A percentile compares a stretch with the other conserved stretches of the same genome.
Conservation (phyloP, 2,888 invertebrate genomes). For the Tipula helvola region DNA sequence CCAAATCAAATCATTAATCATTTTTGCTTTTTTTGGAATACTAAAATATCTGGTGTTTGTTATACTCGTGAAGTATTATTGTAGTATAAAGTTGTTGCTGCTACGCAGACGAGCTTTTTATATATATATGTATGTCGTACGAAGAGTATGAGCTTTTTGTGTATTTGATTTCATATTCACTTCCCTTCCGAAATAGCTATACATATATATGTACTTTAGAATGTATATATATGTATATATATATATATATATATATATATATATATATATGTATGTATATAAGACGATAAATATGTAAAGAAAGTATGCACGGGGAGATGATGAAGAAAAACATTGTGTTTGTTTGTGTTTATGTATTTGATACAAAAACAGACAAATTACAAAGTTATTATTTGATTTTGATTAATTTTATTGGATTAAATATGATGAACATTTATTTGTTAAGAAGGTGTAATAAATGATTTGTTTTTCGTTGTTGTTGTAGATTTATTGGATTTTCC, state of each 20-base stretch:
- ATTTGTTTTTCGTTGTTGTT: neutral
- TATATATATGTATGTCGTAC: neutral
- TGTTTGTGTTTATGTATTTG: neutral
- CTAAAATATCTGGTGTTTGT: neutral
- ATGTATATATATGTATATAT: too few relatives aligned
- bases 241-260: too few relatives aligned
- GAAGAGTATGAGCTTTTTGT: neutral
- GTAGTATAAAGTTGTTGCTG: neutral
- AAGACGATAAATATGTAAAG: neutral
- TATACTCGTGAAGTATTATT: neutral
- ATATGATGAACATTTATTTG: slow-evolving; percentile 4
- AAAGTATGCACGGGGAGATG: neutral
- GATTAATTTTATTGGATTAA: slow-evolving; percentile 4
- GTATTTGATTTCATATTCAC: neutral
- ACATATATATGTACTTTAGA: neutral
- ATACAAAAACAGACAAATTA: neutral
- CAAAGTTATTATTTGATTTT: slow-evolving; percentile 4
- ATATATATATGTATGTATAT: neutral
- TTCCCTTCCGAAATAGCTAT: neutral
- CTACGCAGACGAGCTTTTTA: neutral
- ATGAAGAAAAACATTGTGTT: neutral
- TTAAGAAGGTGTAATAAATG: slow-evolving; percentile 4
- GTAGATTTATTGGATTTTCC: neutral
- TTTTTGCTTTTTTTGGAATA: neutral
- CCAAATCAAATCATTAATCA: slow-evolving; percentile 4